Percentiles rank a stretch among this genome's conserved stretches.
phyloP scores from a whole-genome alignment of 2,888 invertebrate species.

The Phaonia tiefii region DNA sequence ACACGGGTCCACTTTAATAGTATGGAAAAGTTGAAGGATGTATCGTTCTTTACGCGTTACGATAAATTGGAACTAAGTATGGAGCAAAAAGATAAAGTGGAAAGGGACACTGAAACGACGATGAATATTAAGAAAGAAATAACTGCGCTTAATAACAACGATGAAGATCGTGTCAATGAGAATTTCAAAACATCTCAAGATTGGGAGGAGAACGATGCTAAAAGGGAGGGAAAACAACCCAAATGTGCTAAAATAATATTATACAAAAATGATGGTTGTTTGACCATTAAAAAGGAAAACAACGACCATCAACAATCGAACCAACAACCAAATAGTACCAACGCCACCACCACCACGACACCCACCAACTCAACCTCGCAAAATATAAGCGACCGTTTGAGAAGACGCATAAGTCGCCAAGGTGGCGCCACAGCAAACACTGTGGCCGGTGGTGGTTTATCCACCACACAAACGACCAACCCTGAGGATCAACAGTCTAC shows the following conservation, averaged over 20 bases:
- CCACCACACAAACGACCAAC: constrained; percentile 27
- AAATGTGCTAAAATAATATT: constrained; percentile 73
- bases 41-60: constrained; percentile 79
- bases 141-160: constrained; percentile 72
- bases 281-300: constrained; percentile 73
- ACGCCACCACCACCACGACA: not conserved
- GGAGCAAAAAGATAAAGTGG: constrained; percentile 63
- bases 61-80: constrained; percentile 78
- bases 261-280: constrained; percentile 75
- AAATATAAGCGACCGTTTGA: constrained; percentile 77
- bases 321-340: constrained; percentile 10
- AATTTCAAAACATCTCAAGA: constrained; percentile 67
- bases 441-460: constrained; percentile 45
- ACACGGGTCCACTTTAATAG: constrained; percentile 87
- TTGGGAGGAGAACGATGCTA: not conserved
- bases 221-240: constrained; percentile 30
- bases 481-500: constrained; percentile 63
- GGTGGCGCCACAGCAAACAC: not conserved
- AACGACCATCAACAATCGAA: constrained; percentile 20
- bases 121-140: constrained; percentile 69
- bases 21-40: constrained; percentile 76
- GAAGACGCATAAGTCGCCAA: constrained; percentile 75
- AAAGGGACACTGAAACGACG: not conserved
- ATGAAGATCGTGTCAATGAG: constrained; percentile 76
- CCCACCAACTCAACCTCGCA: constrained; percentile 48